Evolutionary conservation across 1,140 invertebrate species (phyloP).

Genomic region (Trypoxylus dichotomus): DNA sequence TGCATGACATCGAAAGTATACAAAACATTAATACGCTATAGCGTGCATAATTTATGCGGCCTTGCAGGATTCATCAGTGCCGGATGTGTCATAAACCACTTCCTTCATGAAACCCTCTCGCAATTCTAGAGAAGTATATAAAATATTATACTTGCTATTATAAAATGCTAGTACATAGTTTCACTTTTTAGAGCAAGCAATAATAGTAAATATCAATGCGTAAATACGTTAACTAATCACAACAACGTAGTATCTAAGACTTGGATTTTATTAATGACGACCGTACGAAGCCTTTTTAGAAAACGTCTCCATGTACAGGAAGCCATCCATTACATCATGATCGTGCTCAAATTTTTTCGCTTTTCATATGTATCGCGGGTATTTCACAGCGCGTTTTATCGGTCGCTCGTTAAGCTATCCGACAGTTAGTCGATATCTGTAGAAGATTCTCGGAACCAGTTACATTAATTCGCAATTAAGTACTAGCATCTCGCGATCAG

Average conservation of each 20-base stretch:
- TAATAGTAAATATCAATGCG: background rate
- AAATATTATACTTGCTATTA: no score
- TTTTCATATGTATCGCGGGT: background rate
- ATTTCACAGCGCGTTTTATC: background rate
- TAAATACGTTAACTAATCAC: background rate
- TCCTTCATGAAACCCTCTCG: no score
- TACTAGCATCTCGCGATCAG: background rate
- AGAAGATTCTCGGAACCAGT: background rate
- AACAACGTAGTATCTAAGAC: constrained; percentile 1
- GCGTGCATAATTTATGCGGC: no score
- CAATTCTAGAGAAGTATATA: no score
- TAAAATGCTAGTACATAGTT: no score
- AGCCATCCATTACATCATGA: background rate
- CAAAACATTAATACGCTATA: no score
- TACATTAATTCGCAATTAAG: constrained; percentile 3
- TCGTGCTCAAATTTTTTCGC: background rate
- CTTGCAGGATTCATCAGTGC: no score
- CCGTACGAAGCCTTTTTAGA: background rate
- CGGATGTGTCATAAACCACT: no score
- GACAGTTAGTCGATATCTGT: background rate
- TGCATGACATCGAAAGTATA: no score
- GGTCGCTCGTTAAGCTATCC: background rate
- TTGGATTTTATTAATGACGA: background rate
- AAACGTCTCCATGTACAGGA: background rate
- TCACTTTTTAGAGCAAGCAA: background rate